phyloP scores from a whole-genome alignment of 2,113 vertebrate species.

The Apaloderma vittatum region DNA sequence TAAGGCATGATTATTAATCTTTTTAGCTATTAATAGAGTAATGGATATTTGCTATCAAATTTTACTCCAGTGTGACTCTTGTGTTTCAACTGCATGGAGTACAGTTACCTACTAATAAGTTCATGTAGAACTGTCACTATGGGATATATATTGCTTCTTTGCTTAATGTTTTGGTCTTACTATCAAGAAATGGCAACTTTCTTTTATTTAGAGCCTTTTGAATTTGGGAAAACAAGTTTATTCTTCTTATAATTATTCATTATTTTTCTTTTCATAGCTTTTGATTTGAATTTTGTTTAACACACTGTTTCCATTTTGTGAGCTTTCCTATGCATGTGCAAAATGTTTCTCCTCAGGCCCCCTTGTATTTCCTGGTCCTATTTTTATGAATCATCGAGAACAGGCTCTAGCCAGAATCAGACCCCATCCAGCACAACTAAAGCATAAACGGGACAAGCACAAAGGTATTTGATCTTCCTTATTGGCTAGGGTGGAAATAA shows the following conservation, averaged over 20 bases:
- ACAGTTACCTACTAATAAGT: not conserved
- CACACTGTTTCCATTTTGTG: constrained; percentile 87
- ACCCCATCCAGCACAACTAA: constrained; percentile 97
- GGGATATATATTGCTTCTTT: not conserved
- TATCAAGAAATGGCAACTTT: not conserved
- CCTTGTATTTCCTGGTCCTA: constrained; percentile 97
- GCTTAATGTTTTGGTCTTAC: not conserved
- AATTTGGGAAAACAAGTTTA: not conserved
- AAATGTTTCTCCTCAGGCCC: constrained; percentile 99
- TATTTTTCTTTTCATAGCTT: constrained; percentile 71
- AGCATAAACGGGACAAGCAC: constrained; percentile 99
- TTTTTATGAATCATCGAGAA: constrained; percentile 99
- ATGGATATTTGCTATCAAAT: not conserved
- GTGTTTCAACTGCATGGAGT: not conserved
- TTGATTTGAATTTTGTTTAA: constrained; percentile 82
- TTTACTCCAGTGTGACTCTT: not conserved
- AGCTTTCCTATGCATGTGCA: constrained; percentile 98
- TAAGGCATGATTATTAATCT: not conserved
- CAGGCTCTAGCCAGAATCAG: constrained; percentile 99
- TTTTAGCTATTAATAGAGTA: not conserved
- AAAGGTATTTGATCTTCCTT: constrained; percentile 98
- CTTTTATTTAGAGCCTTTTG: not conserved
- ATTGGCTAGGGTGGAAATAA: constrained; percentile 83
- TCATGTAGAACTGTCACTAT: not conserved
- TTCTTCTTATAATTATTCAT: not conserved